Base-by-base conservation (phyloP, 2,888 invertebrate genomes). In the Venustoraphidia nigricollis region DNA sequence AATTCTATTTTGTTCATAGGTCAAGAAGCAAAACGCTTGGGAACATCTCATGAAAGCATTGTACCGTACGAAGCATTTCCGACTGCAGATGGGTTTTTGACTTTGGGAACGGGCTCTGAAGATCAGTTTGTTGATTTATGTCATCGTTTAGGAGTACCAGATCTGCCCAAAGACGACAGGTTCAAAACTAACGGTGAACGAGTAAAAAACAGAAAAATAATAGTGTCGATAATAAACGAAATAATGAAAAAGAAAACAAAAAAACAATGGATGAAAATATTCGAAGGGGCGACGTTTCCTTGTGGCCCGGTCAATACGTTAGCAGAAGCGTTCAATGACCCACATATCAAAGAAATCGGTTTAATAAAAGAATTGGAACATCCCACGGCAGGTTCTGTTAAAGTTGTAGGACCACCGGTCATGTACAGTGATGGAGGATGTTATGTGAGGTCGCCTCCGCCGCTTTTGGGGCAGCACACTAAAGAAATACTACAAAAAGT, bases 61-160 rank as follows among this genome's bases (percentile, higher is more conserved):
- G 96, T 96, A 0, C 96, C 96, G 0, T 96, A 97, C 61, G 83
- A 95, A 71, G 79, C 87, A 3, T 96, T 95, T 60, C 72, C 76
- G 59, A 89, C 92, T 0, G 75, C 74, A 60, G 84, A 92, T 62
- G 86, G 87, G 0, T 83, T 83, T 59, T 74, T 94, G 47, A 88
- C 95, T 0, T 71, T 95, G 4, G 94, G 94, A 1, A 77, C 88
- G 2, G 94, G 91, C 2, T 93, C 89, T 43, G 83, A 95, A 62
- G 66, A 70, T 1, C 90, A 91, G 60, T 94, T 90, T 64, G 62
- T 63, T 34, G 79, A 81, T 51, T 70, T 94, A 9, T 86, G 91
- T 58, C 66, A 72, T 46, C 64, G 72, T 45, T 69, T 93, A 17
- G 64, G 71, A 1, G 66, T 79, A 50, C 64, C 74, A 8, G 70